Evolutionary conservation across 2,797 vertebrate genomes (phyloP).

Genomic region (Enteromius afrohamiltoni): DNA sequence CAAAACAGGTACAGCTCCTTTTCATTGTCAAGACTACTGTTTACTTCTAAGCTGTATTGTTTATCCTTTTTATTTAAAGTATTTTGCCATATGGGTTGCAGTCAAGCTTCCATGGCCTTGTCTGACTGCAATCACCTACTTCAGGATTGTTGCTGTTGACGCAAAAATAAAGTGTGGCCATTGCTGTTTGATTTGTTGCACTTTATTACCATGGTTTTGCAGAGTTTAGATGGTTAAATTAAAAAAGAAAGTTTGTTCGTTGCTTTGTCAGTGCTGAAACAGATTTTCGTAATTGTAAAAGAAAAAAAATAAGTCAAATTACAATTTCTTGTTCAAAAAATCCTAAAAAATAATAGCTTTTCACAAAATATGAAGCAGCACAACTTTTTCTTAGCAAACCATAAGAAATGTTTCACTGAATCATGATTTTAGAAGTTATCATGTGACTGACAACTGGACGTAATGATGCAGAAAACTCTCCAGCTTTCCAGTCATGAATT

Average conservation of each 20-base stretch:
- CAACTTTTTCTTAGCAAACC: background rate
- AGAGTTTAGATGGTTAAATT: no score
- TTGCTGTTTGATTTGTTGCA: constrained; percentile 48
- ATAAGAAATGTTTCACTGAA: background rate
- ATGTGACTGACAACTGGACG: background rate
- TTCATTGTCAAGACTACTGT: constrained; percentile 52
- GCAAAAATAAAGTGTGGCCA: constrained; percentile 66
- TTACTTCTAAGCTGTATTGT: constrained; percentile 57
- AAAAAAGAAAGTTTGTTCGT: background rate
- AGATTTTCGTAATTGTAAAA: no score
- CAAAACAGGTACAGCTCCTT: constrained; percentile 26
- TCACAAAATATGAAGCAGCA: background rate
- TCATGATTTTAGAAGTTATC: background rate
- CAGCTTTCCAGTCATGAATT: background rate
- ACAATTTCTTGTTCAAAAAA: background rate
- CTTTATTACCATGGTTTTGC: background rate
- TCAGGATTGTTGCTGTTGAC: constrained; percentile 59
- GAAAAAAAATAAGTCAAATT: no score
- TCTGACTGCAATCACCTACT: constrained; percentile 51
- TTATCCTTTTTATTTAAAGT: constrained; percentile 57
- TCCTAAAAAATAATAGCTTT: background rate
- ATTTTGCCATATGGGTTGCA: constrained; percentile 50
- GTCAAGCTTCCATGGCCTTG: constrained; percentile 50
- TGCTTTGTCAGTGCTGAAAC: background rate
- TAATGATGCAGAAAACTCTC: background rate